A percentile compares a stretch with the other conserved stretches of the same genome.
Evolutionary conservation across 2,797 vertebrate species (phyloP).

Genomic region (Diglossa cyanea): DNA sequence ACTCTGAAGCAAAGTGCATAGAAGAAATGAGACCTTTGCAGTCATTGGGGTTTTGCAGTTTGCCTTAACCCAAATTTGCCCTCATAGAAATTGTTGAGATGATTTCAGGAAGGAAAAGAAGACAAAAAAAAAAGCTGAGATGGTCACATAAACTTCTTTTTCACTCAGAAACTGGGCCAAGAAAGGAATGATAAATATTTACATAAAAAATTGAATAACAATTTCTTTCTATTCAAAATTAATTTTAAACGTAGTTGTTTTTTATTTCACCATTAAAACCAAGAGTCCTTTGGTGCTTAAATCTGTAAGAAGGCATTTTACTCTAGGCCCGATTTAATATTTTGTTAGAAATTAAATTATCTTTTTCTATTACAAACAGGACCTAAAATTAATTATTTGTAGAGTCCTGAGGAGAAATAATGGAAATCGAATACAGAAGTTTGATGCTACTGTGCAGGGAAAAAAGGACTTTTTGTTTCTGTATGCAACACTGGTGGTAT

Average conservation of each 20-base stretch:
- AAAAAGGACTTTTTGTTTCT: background rate
- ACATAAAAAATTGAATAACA: background rate
- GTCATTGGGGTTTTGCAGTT: background rate
- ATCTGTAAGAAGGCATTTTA: background rate
- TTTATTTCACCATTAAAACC: background rate
- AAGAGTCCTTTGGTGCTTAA: background rate
- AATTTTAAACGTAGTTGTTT: background rate
- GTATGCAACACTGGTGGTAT: background rate
- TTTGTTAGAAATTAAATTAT: background rate
- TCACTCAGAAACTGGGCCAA: background rate
- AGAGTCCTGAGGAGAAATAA: slow-evolving; percentile 10
- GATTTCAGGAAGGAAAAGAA: background rate
- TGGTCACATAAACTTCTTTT: background rate
- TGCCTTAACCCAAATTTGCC: background rate
- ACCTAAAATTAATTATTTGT: slow-evolving; percentile 17
- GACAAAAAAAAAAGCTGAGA: background rate
- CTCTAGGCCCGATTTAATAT: background rate
- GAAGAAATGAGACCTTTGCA: background rate
- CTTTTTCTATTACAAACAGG: background rate
- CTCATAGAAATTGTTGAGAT: background rate
- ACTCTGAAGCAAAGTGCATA: background rate
- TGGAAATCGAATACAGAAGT: background rate
- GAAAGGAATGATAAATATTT: background rate
- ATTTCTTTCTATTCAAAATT: background rate
- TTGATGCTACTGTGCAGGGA: background rate